Conservation (phyloP, 2,113 vertebrate genomes). For the Steatornis caripensis region DNA sequence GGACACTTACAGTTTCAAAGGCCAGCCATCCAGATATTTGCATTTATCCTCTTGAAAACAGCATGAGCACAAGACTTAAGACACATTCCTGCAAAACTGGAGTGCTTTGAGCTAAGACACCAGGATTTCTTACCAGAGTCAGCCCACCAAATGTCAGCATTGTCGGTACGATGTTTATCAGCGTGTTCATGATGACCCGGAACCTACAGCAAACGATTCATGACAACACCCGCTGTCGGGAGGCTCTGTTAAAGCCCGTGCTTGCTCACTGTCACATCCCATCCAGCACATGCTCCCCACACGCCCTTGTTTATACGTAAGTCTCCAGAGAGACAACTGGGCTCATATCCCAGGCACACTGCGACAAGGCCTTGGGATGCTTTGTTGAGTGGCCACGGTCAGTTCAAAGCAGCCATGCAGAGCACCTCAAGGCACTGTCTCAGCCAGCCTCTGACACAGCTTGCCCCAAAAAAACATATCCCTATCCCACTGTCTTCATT, state of each 20-base stretch:
- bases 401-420: background rate
- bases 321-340: background rate
- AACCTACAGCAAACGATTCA: constrained; percentile 72
- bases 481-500: background rate
- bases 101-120: background rate
- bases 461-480: background rate
- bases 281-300: background rate
- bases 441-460: background rate
- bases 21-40: background rate
- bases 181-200: constrained; percentile 86
- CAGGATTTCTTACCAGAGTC: constrained; percentile 79
- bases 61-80: fast-evolving
- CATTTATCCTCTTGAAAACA: constrained; percentile 1
- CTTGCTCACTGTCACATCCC: background rate
- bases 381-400: background rate
- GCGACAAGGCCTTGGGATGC: background rate
- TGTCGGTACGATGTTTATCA: constrained; percentile 88
- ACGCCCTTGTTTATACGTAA: background rate
- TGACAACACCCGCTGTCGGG: background rate
- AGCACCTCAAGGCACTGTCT: background rate
- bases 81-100: background rate
- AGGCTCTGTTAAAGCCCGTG: background rate
- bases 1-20: background rate
- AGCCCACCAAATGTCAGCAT: constrained; percentile 90
- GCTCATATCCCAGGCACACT: background rate